Percentiles rank a stretch among this genome's conserved stretches.
phyloP scores from a whole-genome alignment of 1,140 invertebrate species.

The Plutomurus gul region DNA sequence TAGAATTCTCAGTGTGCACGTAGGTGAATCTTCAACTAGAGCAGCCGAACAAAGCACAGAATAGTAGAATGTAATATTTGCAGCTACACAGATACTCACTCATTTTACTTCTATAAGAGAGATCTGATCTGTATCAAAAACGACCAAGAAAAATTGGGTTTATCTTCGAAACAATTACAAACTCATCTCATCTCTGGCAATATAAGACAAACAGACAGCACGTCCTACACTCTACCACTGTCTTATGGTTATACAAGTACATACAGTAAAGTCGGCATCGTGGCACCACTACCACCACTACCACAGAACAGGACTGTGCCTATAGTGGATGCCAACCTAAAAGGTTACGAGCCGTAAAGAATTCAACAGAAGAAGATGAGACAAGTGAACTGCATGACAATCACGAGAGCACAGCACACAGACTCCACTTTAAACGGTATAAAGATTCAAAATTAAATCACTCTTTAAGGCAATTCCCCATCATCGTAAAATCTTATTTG shows the following conservation, averaged over 20 bases:
- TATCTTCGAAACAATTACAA: constrained; percentile 28
- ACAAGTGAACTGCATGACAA: background rate
- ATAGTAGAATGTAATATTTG: too few relatives aligned
- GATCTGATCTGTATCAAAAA: too few relatives aligned
- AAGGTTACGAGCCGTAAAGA: constrained; percentile 5
- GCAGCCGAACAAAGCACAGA: background rate
- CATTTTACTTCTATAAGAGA: too few relatives aligned
- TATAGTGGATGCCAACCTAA: constrained; percentile 9
- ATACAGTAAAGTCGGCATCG: background rate
- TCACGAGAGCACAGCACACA: background rate
- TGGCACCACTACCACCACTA: background rate
- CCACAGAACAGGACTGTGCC: background rate
- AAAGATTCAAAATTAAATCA: too few relatives aligned
- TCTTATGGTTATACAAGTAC: background rate
- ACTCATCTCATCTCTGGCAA: background rate
- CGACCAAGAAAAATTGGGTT: constrained; percentile 29
- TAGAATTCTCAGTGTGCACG: too few relatives aligned
- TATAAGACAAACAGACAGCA: background rate
- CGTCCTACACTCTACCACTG: background rate
- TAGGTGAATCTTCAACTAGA: background rate
- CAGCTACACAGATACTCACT: too few relatives aligned
- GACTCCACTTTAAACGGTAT: background rate
- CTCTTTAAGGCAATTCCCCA: too few relatives aligned
- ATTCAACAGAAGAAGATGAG: background rate
- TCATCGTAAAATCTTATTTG: too few relatives aligned